Evolutionary conservation across 2,888 invertebrate species (phyloP).

Genomic region (Trissonchulus sp.): DNA sequence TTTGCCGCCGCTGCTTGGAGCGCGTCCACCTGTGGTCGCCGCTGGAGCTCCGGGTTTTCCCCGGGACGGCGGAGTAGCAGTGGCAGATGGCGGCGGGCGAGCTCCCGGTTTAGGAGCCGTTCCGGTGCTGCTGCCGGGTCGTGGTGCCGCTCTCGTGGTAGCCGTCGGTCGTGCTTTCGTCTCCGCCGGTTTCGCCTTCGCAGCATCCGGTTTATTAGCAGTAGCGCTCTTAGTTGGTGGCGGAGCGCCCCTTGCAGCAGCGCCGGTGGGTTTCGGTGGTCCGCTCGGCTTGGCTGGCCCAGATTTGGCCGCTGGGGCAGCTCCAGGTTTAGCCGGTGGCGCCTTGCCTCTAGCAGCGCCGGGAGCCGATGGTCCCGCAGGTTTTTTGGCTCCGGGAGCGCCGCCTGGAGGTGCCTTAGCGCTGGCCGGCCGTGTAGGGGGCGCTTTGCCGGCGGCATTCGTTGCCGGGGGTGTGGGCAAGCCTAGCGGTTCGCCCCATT

Average conservation of each 20-base stretch:
- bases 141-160: no score
- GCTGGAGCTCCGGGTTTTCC: not conserved
- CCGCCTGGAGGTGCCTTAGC: slow-evolving; percentile 19
- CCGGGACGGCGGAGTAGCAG: not conserved
- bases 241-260: no score
- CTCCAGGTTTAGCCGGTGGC: not conserved
- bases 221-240: no score
- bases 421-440: not conserved
- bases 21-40: not conserved
- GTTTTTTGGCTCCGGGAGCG: not conserved
- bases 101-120: not conserved
- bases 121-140: not conserved
- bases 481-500: slow-evolving; percentile 85
- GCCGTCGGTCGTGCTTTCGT: slow-evolving; percentile 56
- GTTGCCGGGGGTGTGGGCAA: slow-evolving; percentile 64
- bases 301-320: not conserved
- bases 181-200: slow-evolving; percentile 55
- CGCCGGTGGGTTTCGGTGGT: slow-evolving; percentile 38
- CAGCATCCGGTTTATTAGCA: slow-evolving; percentile 53
- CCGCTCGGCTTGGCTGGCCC: slow-evolving; percentile 32
- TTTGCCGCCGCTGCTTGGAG: not conserved
- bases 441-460: slow-evolving; percentile 47
- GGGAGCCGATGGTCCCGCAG: not conserved
- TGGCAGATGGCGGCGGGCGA: not conserved
- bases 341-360: no score